phyloP scores from a whole-genome alignment of 2,888 invertebrate genomes.

The Lasioglossum leucozonium region DNA sequence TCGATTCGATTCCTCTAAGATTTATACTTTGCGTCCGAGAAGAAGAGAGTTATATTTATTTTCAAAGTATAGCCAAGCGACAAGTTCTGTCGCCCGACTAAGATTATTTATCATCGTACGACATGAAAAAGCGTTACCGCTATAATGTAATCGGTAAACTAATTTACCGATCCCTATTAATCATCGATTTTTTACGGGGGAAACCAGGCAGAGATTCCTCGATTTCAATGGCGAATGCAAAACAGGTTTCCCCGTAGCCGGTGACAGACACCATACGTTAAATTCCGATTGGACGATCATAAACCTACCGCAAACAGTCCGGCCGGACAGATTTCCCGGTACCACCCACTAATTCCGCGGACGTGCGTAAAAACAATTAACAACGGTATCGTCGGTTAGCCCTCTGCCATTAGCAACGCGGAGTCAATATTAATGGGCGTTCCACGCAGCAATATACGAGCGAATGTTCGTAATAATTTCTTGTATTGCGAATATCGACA shows the following conservation, averaged over 20 bases:
- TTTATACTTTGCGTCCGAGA: background rate
- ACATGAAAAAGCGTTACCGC: background rate
- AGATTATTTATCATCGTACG: background rate
- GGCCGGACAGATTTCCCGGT: background rate
- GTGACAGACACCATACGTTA: background rate
- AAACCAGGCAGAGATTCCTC: background rate
- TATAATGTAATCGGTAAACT: background rate
- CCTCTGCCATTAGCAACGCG: background rate
- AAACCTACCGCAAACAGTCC: background rate
- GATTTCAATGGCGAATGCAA: background rate
- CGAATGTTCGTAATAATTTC: background rate
- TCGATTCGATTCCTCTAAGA: too few relatives aligned
- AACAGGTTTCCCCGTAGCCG: background rate
- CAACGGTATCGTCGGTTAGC: too few relatives aligned
- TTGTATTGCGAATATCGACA: background rate
- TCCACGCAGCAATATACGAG: background rate
- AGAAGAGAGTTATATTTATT: background rate
- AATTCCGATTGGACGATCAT: background rate
- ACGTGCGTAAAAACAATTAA: slow-evolving; percentile 9
- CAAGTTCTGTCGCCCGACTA: background rate
- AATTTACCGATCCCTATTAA: slow-evolving; percentile 6
- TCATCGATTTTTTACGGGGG: background rate
- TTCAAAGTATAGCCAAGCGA: background rate
- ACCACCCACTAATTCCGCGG: background rate
- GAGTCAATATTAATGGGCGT: background rate